These are phyloP conservation scores for Drosophila repleta DNA, from an alignment of 1,140 invertebrate genomes.

Conservation along the genomic window DNA sequence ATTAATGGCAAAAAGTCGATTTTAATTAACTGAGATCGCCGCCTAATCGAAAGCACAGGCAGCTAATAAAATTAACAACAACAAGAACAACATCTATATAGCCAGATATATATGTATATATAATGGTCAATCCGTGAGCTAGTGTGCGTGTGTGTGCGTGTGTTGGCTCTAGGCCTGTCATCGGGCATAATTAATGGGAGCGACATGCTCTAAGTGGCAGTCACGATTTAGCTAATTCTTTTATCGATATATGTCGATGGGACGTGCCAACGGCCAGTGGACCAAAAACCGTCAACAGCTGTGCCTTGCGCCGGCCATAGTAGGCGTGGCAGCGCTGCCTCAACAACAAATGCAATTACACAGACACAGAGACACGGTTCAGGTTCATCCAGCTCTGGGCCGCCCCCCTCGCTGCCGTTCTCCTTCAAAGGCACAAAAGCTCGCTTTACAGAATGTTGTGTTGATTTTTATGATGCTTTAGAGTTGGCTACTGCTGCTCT, in stretches of 20 bases:
- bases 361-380: conserved; percentile 19
- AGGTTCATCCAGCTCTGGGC: conserved; percentile 7
- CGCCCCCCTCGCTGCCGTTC: neutral
- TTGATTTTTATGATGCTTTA: conserved; percentile 61
- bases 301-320: neutral
- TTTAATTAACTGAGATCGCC: conserved; percentile 76
- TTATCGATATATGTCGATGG: conserved; percentile 82
- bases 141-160: conserved; percentile 16
- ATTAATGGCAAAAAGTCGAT: conserved; percentile 82
- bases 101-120: neutral
- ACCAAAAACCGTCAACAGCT: conserved; percentile 29
- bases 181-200: conserved; percentile 82
- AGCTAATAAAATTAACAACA: conserved; percentile 77
- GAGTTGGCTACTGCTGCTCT: neutral
- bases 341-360: conserved; percentile 58
- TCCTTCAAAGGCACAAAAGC: too few relatives aligned
- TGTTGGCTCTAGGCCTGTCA: conserved; percentile 50
- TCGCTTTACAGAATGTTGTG: conserved; percentile 13
- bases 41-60: conserved; percentile 58
- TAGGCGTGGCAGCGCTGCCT: conserved; percentile 11
- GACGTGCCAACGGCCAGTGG: conserved; percentile 53
- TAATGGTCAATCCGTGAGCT: conserved; percentile 7
- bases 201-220: conserved; percentile 77
- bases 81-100: conserved; percentile 52
- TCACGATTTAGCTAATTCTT: conserved; percentile 83